These are phyloP conservation scores for Corynorhinus townsendii DNA, from an alignment of 2,113 vertebrate genomes.

Conservation along the genomic window DNA sequence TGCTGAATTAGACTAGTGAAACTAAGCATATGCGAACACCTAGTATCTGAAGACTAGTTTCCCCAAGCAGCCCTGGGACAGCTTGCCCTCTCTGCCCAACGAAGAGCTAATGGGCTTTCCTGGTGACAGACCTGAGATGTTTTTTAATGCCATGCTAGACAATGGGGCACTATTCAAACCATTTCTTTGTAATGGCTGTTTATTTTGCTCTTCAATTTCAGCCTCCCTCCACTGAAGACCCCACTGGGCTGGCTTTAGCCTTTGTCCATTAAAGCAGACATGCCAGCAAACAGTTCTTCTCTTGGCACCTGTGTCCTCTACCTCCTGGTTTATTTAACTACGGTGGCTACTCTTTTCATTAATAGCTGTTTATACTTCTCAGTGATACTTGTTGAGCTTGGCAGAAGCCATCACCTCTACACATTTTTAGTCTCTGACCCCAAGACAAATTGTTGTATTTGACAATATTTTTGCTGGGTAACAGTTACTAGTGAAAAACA, in stretches of 20 bases:
- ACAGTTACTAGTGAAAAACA: not conserved
- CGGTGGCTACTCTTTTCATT: slow-evolving; percentile 37
- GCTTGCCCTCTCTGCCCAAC: not conserved
- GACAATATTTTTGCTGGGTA: slow-evolving; percentile 19
- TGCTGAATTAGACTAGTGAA: not conserved
- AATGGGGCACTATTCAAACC: not conserved
- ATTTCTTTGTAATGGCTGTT: not conserved
- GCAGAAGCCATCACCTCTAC: not conserved
- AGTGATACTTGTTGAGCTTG: slow-evolving; percentile 38
- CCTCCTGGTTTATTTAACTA: slow-evolving; percentile 24
- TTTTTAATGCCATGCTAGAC: not conserved
- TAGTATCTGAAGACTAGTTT: not conserved
- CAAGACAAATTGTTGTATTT: slow-evolving; percentile 9
- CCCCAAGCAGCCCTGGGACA: not conserved
- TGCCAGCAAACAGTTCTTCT: not conserved
- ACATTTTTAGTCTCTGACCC: not conserved
- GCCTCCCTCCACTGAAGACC: not conserved
- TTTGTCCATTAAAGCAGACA: not conserved
- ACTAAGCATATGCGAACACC: not conserved
- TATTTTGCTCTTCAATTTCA: not conserved
- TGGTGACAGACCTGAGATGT: not conserved
- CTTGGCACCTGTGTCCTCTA: not conserved
- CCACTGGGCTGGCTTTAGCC: not conserved
- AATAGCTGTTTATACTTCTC: slow-evolving; percentile 22
- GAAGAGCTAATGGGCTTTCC: not conserved